Evolutionary conservation across 2,113 vertebrate species (phyloP).

Genomic region (Rhagologus leucostigma): DNA sequence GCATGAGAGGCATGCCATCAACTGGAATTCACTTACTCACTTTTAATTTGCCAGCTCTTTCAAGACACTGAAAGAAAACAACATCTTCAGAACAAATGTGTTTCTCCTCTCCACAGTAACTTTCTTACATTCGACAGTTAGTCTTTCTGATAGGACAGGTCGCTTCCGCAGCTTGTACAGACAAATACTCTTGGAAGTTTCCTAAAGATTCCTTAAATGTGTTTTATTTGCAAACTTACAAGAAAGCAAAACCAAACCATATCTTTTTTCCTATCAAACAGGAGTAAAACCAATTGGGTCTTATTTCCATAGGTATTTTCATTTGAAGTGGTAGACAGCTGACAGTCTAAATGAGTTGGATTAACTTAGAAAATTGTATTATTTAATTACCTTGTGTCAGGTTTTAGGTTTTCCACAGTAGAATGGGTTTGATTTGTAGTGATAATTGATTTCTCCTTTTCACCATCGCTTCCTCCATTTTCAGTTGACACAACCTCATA

Average conservation of each 20-base stretch:
- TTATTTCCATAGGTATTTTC: not conserved
- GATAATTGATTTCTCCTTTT: slow-evolving; percentile 82
- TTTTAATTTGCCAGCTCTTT: not conserved
- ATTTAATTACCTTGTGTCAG: slow-evolving; percentile 86
- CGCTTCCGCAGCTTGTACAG: not conserved
- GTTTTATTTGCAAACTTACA: not conserved
- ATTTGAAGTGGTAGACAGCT: not conserved
- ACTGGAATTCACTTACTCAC: not conserved
- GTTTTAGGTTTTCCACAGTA: slow-evolving; percentile 93
- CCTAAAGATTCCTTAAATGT: not conserved
- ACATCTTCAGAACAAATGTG: not conserved
- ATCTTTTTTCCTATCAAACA: not conserved
- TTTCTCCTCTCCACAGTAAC: not conserved
- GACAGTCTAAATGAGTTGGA: not conserved
- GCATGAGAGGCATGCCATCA: not conserved
- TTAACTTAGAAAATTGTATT: not conserved
- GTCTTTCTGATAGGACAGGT: not conserved
- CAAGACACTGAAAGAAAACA: not conserved
- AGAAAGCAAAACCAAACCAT: not conserved
- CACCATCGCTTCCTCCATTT: slow-evolving; percentile 77
- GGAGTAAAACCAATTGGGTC: not conserved
- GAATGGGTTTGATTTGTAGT: slow-evolving; percentile 95
- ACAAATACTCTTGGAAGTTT: not conserved
- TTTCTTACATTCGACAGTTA: not conserved
- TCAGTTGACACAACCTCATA: slow-evolving; percentile 89